Evolutionary conservation across 37 sponge, comb jelly and placozoan genomes (phyloP).

Genomic region (Theonella swinhoei): DNA sequence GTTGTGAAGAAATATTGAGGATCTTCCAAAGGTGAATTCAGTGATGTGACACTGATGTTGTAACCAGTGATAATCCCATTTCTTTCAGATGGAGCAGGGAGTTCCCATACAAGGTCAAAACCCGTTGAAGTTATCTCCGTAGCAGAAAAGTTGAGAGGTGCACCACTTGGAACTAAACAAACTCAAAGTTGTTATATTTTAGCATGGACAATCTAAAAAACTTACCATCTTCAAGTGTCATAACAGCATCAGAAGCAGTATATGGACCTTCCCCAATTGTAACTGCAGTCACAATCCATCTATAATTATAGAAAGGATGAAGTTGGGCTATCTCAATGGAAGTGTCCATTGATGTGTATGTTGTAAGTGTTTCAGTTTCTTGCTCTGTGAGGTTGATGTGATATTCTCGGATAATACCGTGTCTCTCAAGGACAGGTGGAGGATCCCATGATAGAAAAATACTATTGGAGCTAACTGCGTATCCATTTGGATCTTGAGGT

Average conservation of each 20-base stretch:
- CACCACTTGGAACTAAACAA: background rate
- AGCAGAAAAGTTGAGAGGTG: background rate
- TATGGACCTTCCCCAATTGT: background rate
- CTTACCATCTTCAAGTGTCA: slow-evolving; percentile 6
- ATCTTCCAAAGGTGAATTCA: background rate
- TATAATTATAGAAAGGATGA: background rate
- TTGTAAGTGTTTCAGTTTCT: background rate
- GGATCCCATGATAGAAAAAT: background rate
- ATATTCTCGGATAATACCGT: background rate
- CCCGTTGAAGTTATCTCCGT: background rate
- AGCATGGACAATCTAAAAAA: background rate
- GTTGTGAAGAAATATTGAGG: background rate
- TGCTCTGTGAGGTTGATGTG: background rate
- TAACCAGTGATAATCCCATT: slow-evolving; percentile 41
- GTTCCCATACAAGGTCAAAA: slow-evolving; percentile 2
- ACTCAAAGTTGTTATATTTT: too few relatives aligned
- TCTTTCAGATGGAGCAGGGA: slow-evolving; percentile 5
- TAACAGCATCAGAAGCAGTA: background rate
- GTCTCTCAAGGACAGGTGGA: background rate
- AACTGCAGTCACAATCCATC: background rate
- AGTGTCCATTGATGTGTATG: background rate
- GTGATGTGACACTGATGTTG: slow-evolving; percentile 3
- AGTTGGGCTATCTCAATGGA: background rate
- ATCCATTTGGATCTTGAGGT: background rate
- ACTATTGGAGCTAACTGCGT: background rate